Evolutionary conservation across 2,797 vertebrate genomes (phyloP), one percentile per base, ranked within the genome.

Genomic region (Choloepus didactylus): DNA sequence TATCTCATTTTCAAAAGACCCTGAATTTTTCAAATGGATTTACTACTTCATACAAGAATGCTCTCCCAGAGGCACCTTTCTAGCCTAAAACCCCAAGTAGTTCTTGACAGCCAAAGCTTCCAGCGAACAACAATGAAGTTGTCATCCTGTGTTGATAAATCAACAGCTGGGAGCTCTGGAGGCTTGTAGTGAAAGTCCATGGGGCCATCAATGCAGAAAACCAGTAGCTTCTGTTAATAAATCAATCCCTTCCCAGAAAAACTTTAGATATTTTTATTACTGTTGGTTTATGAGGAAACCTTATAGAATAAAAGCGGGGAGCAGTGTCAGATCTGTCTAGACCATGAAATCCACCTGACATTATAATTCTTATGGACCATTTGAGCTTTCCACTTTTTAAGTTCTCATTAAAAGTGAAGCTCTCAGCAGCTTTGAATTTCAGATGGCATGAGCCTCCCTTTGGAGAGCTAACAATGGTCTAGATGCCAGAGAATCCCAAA

Each of bases 301-400:
- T 97, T 96, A 96, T 56, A 87, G 44, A 49, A 70, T 72, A 69
- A 67, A 69, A 51, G 11, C 16, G 14, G 3, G 18, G 38, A 94
- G 89, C 85, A 94, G 95, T 97, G 97, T 98, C 97, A 98, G 97
- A 98, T 98, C 98, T 98, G 93, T 94, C 87, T 97, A 76, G 96
- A 98, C 98, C 98, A 98, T 98, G 98, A 98, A 99, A 98, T 98
- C 96, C 6, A 97, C 97, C 96, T 98, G 98, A 98, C 98, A 97
- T 98, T 98, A 98, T 98, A 97, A 98, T 98, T 98, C 95, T 98
- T 97, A 97, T 14, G 83, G 95, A 97, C 97, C 94, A 90, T 97
- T 98, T 97, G 97, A 97, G 91, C 76, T 96, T 95, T 83, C 79
- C 90, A 93, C 97, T 98, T 98, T 98, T 97, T 98, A 98, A 98